These are phyloP conservation scores for Craseonycteris thonglongyai DNA, from an alignment of 2,113 vertebrate species.

Conservation along the genomic window DNA sequence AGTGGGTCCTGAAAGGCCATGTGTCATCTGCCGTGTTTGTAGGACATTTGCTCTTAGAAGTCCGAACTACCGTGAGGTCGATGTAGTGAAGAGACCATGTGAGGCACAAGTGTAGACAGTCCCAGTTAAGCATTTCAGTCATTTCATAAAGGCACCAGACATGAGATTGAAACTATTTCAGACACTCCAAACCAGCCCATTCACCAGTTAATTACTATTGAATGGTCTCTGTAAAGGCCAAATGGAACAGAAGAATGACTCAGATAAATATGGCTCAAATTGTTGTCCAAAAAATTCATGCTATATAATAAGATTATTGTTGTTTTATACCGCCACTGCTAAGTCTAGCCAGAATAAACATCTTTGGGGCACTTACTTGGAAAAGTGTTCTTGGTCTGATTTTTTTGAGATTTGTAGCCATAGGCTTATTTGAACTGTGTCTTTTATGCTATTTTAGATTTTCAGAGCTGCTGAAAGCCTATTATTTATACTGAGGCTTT, in stretches of 20 bases:
- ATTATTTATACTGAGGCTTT: not conserved
- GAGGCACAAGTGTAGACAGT: not conserved
- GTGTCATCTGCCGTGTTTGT: not conserved
- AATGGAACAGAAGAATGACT: not conserved
- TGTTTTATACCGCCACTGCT: not conserved
- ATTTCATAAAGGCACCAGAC: not conserved
- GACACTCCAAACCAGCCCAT: not conserved
- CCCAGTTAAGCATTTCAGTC: not conserved
- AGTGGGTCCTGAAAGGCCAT: not conserved
- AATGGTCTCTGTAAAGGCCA: not conserved
- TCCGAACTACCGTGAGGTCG: not conserved
- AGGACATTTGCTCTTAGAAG: not conserved
- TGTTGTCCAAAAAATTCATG: not conserved
- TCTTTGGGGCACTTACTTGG: not conserved
- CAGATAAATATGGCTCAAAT: not conserved
- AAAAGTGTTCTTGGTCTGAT: not conserved
- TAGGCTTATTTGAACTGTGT: not conserved
- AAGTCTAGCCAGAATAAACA: not conserved
- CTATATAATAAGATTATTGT: not conserved
- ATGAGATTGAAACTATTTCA: not conserved
- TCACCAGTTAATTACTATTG: not conserved
- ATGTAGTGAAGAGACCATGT: not conserved
- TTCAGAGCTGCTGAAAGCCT: not conserved
- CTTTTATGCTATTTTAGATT: not conserved
- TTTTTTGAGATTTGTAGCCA: not conserved